A percentile compares a stretch with the other conserved stretches of the same genome.
Conservation (phyloP, 1,140 invertebrate species). For the Lordiphosa stackelbergi region DNA sequence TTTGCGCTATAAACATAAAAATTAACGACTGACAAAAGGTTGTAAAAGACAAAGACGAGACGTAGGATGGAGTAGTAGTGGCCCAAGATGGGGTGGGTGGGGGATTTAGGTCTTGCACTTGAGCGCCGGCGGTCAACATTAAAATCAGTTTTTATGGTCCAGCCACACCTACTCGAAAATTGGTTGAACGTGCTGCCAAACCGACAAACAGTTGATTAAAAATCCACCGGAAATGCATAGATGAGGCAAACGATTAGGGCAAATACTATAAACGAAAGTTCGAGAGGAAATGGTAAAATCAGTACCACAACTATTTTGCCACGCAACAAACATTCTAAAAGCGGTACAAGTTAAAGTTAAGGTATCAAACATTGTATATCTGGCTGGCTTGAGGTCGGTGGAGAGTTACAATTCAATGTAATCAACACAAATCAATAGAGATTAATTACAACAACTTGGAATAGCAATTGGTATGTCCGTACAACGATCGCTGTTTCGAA, state of each 20-base stretch:
- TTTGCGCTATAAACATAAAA: conserved; percentile 75
- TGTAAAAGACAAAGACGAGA: conserved; percentile 68
- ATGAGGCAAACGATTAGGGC: background rate
- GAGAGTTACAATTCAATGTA: too few species aligned
- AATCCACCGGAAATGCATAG: conserved; percentile 52
- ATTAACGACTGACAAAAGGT: conserved; percentile 73
- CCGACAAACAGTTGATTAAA: conserved; percentile 56
- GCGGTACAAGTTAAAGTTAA: too few species aligned
- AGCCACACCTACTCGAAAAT: conserved; percentile 47
- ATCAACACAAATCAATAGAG: too few species aligned
- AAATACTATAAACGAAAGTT: too few species aligned
- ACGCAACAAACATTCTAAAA: too few species aligned
- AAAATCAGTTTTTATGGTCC: conserved; percentile 71
- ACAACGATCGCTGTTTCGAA: too few species aligned
- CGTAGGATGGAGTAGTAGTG: background rate
- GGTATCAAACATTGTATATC: too few species aligned
- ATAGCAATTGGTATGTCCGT: too few species aligned
- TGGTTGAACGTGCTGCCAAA: conserved; percentile 35
- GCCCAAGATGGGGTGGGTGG: background rate
- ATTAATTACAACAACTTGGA: too few species aligned
- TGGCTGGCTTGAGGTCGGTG: too few species aligned
- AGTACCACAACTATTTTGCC: too few species aligned
- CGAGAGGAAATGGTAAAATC: too few species aligned
- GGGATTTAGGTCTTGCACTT: conserved; percentile 18
- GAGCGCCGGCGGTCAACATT: conserved; percentile 43